phyloP scores from a whole-genome alignment of 1,140 invertebrate species.

The Drosophila ficusphila region DNA sequence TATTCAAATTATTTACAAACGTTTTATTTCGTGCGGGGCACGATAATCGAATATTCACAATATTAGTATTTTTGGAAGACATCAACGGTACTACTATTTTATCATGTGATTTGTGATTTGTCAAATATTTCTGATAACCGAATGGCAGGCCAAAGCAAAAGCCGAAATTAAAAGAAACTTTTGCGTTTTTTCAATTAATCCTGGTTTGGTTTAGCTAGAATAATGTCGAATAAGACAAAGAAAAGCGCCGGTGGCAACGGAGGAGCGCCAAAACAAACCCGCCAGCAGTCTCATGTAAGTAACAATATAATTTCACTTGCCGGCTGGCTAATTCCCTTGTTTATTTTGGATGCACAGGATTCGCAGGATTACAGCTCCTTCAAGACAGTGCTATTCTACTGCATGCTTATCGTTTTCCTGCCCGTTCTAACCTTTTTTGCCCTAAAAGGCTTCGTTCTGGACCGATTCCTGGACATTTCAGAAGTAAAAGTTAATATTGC shows the following conservation, averaged over 20 bases:
- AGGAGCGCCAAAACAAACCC: slow-evolving; percentile 29
- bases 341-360: slow-evolving; percentile 48
- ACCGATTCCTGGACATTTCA: slow-evolving; percentile 86
- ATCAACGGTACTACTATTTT: slow-evolving; percentile 2
- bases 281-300: slow-evolving; percentile 63
- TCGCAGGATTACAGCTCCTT: slow-evolving; percentile 86
- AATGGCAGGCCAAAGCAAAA: slow-evolving; percentile 52
- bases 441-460: slow-evolving; percentile 86
- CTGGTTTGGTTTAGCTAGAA: neutral
- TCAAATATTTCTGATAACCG: slow-evolving; percentile 46
- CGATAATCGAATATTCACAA: slow-evolving; percentile 9
- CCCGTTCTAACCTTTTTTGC: slow-evolving; percentile 87
- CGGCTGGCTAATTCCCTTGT: slow-evolving; percentile 32
- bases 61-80: slow-evolving; percentile 1
- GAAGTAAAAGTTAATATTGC: slow-evolving; percentile 89
- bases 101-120: slow-evolving; percentile 71
- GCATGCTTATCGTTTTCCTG: slow-evolving; percentile 87
- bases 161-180: slow-evolving; percentile 30
- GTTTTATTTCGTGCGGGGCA: no score
- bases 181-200: slow-evolving; percentile 35
- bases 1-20: no score
- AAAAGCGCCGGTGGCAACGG: slow-evolving; percentile 42
- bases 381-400: slow-evolving; percentile 87
- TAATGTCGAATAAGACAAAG: slow-evolving; percentile 62
- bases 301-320: slow-evolving; percentile 10